phyloP scores from a whole-genome alignment of 2,113 vertebrate species.

The Podarcis cretensis region DNA sequence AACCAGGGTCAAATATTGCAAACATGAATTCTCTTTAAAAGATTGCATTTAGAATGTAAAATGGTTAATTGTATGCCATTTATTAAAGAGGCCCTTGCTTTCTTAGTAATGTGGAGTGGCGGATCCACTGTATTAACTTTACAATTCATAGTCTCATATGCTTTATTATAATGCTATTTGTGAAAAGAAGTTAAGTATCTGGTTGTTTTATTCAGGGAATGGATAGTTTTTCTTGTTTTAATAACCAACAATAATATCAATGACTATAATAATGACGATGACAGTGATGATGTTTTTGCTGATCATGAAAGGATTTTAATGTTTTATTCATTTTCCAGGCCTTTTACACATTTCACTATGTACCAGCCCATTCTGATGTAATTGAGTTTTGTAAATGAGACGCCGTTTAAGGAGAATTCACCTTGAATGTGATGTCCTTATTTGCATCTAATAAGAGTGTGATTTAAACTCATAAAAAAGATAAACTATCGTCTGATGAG shows the following conservation, averaged over 20 bases:
- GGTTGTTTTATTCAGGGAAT: not conserved
- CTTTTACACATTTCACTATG: not conserved
- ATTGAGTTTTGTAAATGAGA: not conserved
- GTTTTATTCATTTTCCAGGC: not conserved
- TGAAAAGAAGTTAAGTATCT: not conserved
- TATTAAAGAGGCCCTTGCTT: not conserved
- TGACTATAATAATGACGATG: not conserved
- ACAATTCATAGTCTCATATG: not conserved
- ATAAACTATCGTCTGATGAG: not conserved
- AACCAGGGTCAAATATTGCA: not conserved
- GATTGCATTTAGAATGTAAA: constrained; percentile 12
- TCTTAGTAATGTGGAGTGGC: not conserved
- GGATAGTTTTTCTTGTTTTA: not conserved
- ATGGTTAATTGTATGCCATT: constrained; percentile 9
- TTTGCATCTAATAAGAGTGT: not conserved
- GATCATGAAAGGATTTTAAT: not conserved
- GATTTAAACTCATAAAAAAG: not conserved
- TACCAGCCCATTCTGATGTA: not conserved
- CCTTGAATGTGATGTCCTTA: not conserved
- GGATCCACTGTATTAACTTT: not conserved
- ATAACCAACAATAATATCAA: not conserved
- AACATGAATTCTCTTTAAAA: not conserved
- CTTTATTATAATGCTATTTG: not conserved
- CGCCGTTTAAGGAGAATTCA: not conserved
- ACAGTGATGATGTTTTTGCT: not conserved